Conservation (phyloP, 1,140 invertebrate genomes). For the Drosophila chauvacae region DNA sequence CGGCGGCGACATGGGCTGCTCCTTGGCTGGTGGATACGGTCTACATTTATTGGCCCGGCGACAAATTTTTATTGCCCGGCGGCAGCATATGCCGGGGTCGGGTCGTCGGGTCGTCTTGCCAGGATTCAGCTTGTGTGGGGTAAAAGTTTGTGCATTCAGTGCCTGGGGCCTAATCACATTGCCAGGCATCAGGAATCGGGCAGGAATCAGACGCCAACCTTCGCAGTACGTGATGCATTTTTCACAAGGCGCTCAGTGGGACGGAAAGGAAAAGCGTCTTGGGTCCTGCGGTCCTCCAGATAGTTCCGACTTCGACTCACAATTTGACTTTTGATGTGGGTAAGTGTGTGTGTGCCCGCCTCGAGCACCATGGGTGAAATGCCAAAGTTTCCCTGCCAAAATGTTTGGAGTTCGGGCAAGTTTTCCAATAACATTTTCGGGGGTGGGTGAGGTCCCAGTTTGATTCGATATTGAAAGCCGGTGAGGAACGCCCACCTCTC, state of each 20-base stretch:
- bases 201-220: constrained; percentile 48
- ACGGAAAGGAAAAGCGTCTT: constrained; percentile 16
- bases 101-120: not conserved
- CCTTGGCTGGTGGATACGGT: constrained; percentile 16
- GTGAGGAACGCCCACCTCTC: not conserved
- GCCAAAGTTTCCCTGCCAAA: constrained; percentile 45
- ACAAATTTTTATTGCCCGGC: constrained; percentile 79
- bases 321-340: constrained; percentile 77
- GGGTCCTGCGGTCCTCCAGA: constrained; percentile 36
- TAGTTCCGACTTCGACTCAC: constrained; percentile 58
- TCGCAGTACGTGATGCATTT: constrained; percentile 76
- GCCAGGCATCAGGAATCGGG: constrained; percentile 44
- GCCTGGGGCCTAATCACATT: constrained; percentile 77
- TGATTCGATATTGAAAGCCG: constrained; percentile 16
- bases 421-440: constrained; percentile 39
- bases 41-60: constrained; percentile 77
- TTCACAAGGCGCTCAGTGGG: constrained; percentile 50
- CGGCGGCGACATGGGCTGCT: constrained; percentile 15
- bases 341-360: constrained; percentile 49
- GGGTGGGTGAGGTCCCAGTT: constrained; percentile 8
- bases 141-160: constrained; percentile 56
- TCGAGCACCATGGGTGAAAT: constrained; percentile 57
- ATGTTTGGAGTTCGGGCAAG: constrained; percentile 41
- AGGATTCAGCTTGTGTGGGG: constrained; percentile 6
- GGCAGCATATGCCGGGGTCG: constrained; percentile 59